These are phyloP conservation scores for Tetranychus piercei DNA, from an alignment of 2,888 invertebrate species.

Conservation along the genomic window DNA sequence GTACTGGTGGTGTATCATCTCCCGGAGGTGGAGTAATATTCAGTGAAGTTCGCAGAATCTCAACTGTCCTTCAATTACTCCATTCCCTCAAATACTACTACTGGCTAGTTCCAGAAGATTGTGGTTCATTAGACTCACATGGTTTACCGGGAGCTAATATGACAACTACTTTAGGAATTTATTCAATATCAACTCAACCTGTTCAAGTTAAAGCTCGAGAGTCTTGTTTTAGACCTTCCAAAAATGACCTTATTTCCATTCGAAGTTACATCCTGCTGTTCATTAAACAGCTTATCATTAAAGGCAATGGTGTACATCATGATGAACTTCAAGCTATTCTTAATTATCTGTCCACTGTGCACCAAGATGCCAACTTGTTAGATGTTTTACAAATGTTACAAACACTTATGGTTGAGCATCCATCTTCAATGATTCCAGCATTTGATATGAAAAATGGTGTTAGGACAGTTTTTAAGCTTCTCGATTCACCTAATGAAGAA, in stretches of 20 bases:
- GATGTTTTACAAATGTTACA: slow-evolving; percentile 94
- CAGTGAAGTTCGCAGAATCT: slow-evolving; percentile 83
- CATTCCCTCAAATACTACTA: slow-evolving; percentile 98
- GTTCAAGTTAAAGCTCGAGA: slow-evolving; percentile 17
- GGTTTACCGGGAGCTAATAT: background rate
- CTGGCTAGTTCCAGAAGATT: slow-evolving; percentile 52
- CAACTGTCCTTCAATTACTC: slow-evolving; percentile 90
- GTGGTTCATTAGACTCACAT: background rate
- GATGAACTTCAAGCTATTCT: slow-evolving; percentile 96
- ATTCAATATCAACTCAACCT: slow-evolving; percentile 7
- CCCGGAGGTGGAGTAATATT: slow-evolving; percentile 46
- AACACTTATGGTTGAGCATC: slow-evolving; percentile 91
- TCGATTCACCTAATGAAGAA: slow-evolving; percentile 85
- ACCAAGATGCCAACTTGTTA: slow-evolving; percentile 66
- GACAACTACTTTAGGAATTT: background rate
- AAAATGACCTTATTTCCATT: slow-evolving; percentile 81
- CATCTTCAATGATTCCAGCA: slow-evolving; percentile 95
- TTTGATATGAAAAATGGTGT: slow-evolving; percentile 95
- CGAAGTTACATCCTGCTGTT: slow-evolving; percentile 85
- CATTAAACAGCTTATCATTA: slow-evolving; percentile 85
- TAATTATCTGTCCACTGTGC: slow-evolving; percentile 91
- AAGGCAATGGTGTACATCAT: slow-evolving; percentile 89
- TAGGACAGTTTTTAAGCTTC: slow-evolving; percentile 81
- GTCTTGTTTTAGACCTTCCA: slow-evolving; percentile 62
- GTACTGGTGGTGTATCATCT: slow-evolving; percentile 6